Evolutionary conservation across 2,888 invertebrate genomes (phyloP), one percentile per base, ranked within the genome.

Genomic region (Catocala nupta): DNA sequence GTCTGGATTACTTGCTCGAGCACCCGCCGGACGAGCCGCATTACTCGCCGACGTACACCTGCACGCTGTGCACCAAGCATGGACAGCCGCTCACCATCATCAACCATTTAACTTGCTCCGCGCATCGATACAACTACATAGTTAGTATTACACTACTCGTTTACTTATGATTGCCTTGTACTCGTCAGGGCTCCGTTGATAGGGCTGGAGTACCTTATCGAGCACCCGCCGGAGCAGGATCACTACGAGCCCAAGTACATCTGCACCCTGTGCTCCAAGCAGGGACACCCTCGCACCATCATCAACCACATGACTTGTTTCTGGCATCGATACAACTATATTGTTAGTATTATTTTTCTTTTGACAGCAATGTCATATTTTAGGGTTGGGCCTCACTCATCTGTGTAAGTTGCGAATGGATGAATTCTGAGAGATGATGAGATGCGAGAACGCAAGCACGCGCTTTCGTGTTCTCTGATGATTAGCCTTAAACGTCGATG

Each of bases 171-270:
- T 73, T 50, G 39, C 11, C 5, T 11, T 33, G 44, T 49, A 5
- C 5, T 59, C 47, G 34, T 43, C 75, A 94, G 94, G 75, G 89
- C 89, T 36, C 95, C 96, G 5, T 83, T 96, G 53, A 83, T 97
- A 59, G 98, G 97, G n/a, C 85, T 97, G 61, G 98, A 98, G 88
- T 98, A 97, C 88, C 90, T 97, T 53, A 86, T 98, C 50, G 98
- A 98, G 88, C 88, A 97, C 75, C 93, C 95, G 43, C 95, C 96
- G 56, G 95, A 96, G 80, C 90, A 96, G 77, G 89, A 94, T 7
- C 95, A 95, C 70, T 94, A 95, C 81, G 97, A 97, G 86, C 97
- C 97, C 0, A 90, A 95, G 55, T 98, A 98, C 88, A 93, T 96
- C 55, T 98, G 98, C 90, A 95, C 96, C 73, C 92, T 98, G 67